These are phyloP conservation scores for Muscicapa comitata DNA, from an alignment of 2,797 vertebrate species.

Conservation along the genomic window DNA sequence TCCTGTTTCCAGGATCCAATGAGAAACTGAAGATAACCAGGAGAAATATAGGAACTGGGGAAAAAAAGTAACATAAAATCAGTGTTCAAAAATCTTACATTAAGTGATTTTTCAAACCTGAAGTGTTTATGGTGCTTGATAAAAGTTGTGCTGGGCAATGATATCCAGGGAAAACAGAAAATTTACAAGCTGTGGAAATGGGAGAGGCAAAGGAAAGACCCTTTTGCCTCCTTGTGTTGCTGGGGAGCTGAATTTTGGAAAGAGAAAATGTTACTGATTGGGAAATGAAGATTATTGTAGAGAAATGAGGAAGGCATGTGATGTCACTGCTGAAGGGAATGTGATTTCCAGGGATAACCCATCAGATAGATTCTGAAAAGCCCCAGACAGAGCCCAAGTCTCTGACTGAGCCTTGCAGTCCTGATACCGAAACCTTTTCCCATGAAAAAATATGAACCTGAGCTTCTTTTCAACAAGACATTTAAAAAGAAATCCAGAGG, in stretches of 20 bases:
- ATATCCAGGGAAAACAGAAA: background rate
- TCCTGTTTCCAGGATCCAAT: background rate
- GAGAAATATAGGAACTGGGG: background rate
- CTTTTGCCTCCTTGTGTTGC: rapidly evolving
- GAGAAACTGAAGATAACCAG: background rate
- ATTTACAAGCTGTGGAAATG: background rate
- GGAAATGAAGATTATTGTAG: background rate
- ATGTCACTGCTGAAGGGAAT: background rate
- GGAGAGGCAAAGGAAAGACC: background rate
- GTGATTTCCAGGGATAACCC: background rate
- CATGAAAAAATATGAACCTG: background rate
- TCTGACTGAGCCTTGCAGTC: background rate
- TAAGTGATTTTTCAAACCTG: background rate
- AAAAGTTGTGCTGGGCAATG: background rate
- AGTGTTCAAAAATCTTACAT: background rate
- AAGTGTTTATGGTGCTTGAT: background rate
- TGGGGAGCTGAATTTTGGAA: background rate
- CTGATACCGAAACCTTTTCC: background rate
- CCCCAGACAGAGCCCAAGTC: background rate
- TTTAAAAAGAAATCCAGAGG: background rate
- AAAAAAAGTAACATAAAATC: background rate
- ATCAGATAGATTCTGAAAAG: background rate
- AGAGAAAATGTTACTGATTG: background rate
- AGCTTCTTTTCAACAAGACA: background rate
- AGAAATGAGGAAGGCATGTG: background rate